Conservation (phyloP, 2,113 vertebrate genomes). For the Sander vitreus region DNA sequence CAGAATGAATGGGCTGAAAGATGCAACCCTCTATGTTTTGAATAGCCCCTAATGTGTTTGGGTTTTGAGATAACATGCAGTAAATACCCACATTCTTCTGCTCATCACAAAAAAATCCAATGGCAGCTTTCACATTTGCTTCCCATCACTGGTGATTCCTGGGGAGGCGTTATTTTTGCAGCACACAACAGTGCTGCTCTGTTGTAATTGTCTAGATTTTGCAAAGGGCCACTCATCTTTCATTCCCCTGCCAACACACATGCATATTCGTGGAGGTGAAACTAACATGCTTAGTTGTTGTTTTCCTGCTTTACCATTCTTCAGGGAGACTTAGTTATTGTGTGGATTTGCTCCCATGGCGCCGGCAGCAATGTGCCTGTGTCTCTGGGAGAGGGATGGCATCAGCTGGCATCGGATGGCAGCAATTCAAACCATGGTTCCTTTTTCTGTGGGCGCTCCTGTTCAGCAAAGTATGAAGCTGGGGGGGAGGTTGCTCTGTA, state of each 20-base stretch:
- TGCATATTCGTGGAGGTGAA: constrained; percentile 76
- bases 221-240: constrained; percentile 79
- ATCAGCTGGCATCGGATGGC: constrained; percentile 74
- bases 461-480: constrained; percentile 73
- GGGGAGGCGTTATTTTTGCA: constrained; percentile 77
- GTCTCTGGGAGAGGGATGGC: constrained; percentile 75
- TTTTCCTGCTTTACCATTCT: constrained; percentile 78
- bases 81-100: constrained; percentile 76
- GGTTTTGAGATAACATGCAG: constrained; percentile 79
- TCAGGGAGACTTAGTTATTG: constrained; percentile 80
- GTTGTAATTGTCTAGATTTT: constrained; percentile 77
- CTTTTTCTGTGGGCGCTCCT: constrained; percentile 75
- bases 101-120: constrained; percentile 73
- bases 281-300: constrained; percentile 84
- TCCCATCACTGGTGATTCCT: constrained; percentile 75
- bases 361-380: constrained; percentile 68
- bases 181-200: constrained; percentile 70
- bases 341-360: constrained; percentile 78
- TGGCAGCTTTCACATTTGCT: constrained; percentile 81
- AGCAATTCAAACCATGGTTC: constrained; percentile 70
- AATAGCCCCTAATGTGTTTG: constrained; percentile 84
- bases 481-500: constrained; percentile 67
- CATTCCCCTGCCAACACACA: constrained; percentile 78
- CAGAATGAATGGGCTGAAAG: constrained; percentile 69
- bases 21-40: constrained; percentile 71